Evolutionary conservation across 1,140 invertebrate genomes (phyloP), one percentile per base, ranked within the genome.

Genomic region (Lordiphosa collinella): DNA sequence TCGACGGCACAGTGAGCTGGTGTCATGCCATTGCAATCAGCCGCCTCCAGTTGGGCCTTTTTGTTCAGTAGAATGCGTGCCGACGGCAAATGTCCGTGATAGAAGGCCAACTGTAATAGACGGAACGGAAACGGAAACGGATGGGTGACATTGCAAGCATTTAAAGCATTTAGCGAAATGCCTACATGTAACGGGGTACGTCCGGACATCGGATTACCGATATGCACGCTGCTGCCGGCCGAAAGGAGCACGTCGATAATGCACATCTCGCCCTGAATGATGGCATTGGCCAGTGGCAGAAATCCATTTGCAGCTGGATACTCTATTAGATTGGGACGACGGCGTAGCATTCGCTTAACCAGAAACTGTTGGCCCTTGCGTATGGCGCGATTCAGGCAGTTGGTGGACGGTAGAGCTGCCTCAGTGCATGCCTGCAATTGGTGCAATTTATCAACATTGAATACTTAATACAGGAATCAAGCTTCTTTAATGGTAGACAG

Each of bases 1-100:
- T 88, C 86, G 1, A 88, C 73, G 14, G 87, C 87, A 51, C 70
- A 88, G 50, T 88, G 87, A 8, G 76, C 61, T 2, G 87, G 79
- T 4, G 87, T 88, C 84, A 88, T 70, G 5, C 79, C 86, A 60
- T 82, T 84, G 40, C 58, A 65, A 58, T 88, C 87, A 10, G 3
- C 52, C 11, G 72, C 84, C 60, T 87, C 85, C 47, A 88, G 47
- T 9, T 61, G 54, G 1, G 87, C 87, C 46, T 79, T 84, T 18
- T 87, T 88, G 49, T 88, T 88, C 22, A 88, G 49, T 32, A 88
- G 49, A 16, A 88, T 88, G n/a, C 84, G 76, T 0, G 87, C 80
- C n/a, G 75, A 69, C 0, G 87, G 65, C 57, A 88, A 41, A 40
- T 80, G 84, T 3, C 87, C 87, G 38, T 87, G 43, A 14, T 75